Base-by-base conservation (phyloP, 2,888 invertebrate genomes). In the Alitta virens region DNA sequence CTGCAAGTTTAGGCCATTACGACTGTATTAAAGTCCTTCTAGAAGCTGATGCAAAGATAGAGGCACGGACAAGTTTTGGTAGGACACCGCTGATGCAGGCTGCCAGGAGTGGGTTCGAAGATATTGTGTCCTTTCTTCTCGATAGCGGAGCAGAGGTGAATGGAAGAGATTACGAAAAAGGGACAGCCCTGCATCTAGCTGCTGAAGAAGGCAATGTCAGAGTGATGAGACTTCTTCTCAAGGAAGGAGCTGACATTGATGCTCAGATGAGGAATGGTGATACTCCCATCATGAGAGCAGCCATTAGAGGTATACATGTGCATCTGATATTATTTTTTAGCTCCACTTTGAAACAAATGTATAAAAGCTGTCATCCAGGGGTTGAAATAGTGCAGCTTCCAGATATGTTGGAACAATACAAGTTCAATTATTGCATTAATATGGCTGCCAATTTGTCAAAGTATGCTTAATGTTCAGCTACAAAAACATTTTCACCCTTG, bases 181-280 rank as follows among this genome's bases (percentile, higher is more conserved):
- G 72, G 54, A 70, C 71, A 14, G 74, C 73, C 1, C 61, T 75
- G 18, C 73, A 75, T 58, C 71, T 69, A 62, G 75, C 74, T 25
- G 72, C 71, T 5, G 73, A 74, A 58, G 67, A 72, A 18, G 69
- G 68, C 14, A 67, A 68, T 12, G 56, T 63, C 5, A 63, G 65
- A 5, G 68, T 72, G 14, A 70, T 73, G 0, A 49, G 68, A 58
- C 58, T 61, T 24, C 64, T 75, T 7, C 63, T 74, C 7, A 46
- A 63, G n/a, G 69, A 67, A 51, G 73, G 72, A 12, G 72, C 73
- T n/a, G 60, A 71, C n/a, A 60, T 71, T 24, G 66, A 73, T 54
- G 65, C 66, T 21, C 64, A 59, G 46, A 73, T 69, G 60, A 65
- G 69, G 25, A 67, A 67, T 18, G 73, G 74, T 12, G 72, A 74